phyloP scores from a whole-genome alignment of 2,888 invertebrate genomes.

The Exephanes ischioxanthus region DNA sequence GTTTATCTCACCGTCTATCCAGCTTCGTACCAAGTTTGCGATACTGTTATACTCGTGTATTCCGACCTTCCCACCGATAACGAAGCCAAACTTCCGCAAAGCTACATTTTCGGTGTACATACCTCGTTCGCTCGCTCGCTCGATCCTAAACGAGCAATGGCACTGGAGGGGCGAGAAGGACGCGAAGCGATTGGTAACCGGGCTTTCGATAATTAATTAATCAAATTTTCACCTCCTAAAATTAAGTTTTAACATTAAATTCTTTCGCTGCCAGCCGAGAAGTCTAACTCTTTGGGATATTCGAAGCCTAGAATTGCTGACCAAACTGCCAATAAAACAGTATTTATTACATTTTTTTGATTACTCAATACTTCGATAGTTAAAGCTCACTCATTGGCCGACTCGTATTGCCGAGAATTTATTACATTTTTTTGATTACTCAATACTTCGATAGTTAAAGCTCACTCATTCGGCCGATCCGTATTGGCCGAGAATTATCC shows the following conservation, averaged over 20 bases:
- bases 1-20: neutral
- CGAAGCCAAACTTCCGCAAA: constrained; percentile 4
- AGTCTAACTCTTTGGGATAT: no score
- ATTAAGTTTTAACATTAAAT: no score
- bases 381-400: neutral
- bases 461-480: no score
- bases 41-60: constrained; percentile 16
- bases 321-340: no score
- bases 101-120: constrained; percentile 20
- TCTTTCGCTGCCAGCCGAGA: no score
- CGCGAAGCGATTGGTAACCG: neutral
- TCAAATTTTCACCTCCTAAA: no score
- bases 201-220: no score
- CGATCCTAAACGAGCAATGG: constrained; percentile 44
- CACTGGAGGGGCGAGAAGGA: neutral
- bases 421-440: no score
- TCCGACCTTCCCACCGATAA: neutral
- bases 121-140: constrained; percentile 4
- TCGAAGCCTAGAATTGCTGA: neutral
- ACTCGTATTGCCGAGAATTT: neutral
- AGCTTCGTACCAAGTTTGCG: neutral
- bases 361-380: no score
- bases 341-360: no score
- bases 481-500: neutral
- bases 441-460: no score